Conservation (phyloP, 1,140 invertebrate species). For the Dendroctonus valens region DNA sequence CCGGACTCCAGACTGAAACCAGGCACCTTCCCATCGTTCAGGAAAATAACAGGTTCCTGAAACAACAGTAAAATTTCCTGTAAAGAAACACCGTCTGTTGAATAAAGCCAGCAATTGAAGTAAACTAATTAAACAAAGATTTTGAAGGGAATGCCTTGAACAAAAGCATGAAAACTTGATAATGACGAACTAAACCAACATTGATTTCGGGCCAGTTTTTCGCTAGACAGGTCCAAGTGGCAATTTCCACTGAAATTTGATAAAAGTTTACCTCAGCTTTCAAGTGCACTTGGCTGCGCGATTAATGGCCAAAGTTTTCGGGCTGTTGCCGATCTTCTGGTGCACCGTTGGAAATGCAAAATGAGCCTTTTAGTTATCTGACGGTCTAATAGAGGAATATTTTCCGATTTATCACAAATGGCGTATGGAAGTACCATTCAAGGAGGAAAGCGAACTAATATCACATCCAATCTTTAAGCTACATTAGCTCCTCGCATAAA, state of each 20-base stretch:
- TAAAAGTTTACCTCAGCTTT: slow-evolving; percentile 10
- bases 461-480: no score
- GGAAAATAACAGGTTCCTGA: slow-evolving; percentile 74
- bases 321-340: background rate
- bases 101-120: no score
- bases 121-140: no score
- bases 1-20: slow-evolving; percentile 82
- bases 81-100: no score
- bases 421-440: no score
- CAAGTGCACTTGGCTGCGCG: slow-evolving; percentile 3
- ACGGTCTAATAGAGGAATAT: no score
- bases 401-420: no score
- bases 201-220: slow-evolving; percentile 6
- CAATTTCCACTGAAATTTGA: slow-evolving; percentile 10
- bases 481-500: no score
- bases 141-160: no score
- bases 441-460: no score
- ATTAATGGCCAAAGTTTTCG: slow-evolving; percentile 10
- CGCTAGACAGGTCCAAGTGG: slow-evolving; percentile 4
- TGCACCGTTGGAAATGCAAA: no score
- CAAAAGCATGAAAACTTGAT: background rate
- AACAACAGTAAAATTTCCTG: slow-evolving; percentile 26
- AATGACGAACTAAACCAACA: background rate
- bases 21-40: slow-evolving; percentile 73
- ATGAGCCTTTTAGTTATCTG: no score